phyloP scores from a whole-genome alignment of 2,113 vertebrate genomes.

The Pica pica region DNA sequence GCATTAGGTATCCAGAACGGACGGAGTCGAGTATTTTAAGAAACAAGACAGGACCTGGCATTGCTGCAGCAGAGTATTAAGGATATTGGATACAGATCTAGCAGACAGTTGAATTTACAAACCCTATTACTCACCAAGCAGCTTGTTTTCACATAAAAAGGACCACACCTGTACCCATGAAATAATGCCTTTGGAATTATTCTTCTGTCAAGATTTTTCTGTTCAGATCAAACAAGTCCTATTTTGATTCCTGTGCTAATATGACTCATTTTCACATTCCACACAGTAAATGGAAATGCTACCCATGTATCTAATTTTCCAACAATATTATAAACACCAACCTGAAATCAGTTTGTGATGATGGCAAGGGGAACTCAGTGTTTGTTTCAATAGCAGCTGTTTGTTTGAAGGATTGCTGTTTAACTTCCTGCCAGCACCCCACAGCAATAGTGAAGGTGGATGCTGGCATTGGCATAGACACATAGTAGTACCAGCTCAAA shows the following conservation, averaged over 20 bases:
- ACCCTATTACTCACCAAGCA: not conserved
- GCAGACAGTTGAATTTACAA: not conserved
- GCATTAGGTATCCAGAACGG: not conserved
- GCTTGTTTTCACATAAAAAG: not conserved
- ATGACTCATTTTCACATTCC: conserved; percentile 52
- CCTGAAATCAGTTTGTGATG: conserved; percentile 74
- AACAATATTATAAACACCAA: conserved; percentile 62
- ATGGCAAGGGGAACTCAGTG: not conserved
- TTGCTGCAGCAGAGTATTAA: not conserved
- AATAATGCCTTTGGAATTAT: conserved; percentile 29
- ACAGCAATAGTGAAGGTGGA: conserved; percentile 94
- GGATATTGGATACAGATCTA: not conserved
- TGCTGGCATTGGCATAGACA: conserved; percentile 96
- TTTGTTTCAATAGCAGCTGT: not conserved
- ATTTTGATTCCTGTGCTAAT: conserved; percentile 32
- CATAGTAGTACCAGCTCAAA: conserved; percentile 88
- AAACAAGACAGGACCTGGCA: not conserved
- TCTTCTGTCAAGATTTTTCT: conserved; percentile 24
- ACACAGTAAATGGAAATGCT: conserved; percentile 23
- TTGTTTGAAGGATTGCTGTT: conserved; percentile 29
- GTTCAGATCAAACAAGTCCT: conserved; percentile 48
- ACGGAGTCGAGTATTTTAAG: not conserved
- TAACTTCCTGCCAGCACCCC: conserved; percentile 85
- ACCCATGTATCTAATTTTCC: not conserved
- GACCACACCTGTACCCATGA: not conserved